Evolutionary conservation across 2,888 invertebrate species (phyloP).

Genomic region (Apamea crenata): DNA sequence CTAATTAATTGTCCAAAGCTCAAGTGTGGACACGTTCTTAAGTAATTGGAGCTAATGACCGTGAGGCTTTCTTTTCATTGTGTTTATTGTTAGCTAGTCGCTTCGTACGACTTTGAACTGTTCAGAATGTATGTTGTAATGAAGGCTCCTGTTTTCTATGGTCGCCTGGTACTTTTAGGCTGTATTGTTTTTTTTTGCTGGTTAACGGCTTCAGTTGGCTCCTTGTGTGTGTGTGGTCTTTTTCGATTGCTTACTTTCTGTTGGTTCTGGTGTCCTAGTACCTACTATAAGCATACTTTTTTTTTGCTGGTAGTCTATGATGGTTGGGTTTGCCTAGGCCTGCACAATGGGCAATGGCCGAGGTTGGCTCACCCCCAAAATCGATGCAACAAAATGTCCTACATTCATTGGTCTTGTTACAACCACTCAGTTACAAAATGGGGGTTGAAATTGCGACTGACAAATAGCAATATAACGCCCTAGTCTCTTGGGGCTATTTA

Average conservation of each 20-base stretch:
- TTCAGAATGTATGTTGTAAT: slow-evolving; percentile 23
- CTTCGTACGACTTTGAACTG: slow-evolving; percentile 28
- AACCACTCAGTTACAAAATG: slow-evolving; percentile 4
- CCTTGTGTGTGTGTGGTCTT: background rate
- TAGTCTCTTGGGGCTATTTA: slow-evolving; percentile 37
- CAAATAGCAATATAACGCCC: background rate
- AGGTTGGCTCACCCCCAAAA: background rate
- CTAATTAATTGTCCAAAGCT: slow-evolving; percentile 45
- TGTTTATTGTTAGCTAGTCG: slow-evolving; percentile 43
- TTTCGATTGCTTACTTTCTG: background rate
- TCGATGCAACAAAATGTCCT: background rate
- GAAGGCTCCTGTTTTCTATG: slow-evolving; percentile 42
- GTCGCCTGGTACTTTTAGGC: slow-evolving; percentile 32
- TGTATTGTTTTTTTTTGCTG: slow-evolving; percentile 17
- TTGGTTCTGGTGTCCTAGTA: slow-evolving; percentile 14
- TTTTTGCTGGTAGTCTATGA: background rate
- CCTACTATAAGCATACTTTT: background rate
- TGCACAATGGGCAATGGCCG: background rate
- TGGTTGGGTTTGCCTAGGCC: background rate
- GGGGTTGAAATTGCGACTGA: slow-evolving; percentile 15
- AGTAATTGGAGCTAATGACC: slow-evolving; percentile 65
- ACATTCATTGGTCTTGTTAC: background rate
- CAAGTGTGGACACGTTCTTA: slow-evolving; percentile 52
- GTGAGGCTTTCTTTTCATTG: slow-evolving; percentile 64
- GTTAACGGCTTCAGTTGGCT: background rate